Base-by-base conservation (phyloP, 2,888 invertebrate genomes). In the Trimorus sp. region DNA sequence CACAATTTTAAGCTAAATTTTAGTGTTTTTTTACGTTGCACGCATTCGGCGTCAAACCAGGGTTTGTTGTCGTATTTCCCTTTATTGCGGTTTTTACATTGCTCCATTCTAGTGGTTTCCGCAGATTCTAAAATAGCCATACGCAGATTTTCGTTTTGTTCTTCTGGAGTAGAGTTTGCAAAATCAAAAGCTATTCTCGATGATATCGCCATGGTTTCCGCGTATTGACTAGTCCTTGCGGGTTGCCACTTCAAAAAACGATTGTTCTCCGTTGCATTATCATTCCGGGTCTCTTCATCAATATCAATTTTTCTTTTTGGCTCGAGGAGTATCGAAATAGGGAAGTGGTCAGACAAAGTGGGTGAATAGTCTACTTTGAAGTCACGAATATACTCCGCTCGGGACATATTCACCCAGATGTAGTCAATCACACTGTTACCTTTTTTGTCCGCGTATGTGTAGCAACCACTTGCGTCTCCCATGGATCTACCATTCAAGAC, bases 381-480 rank as follows among this genome's bases (percentile, higher is more conserved):
- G 9, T 68, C 58, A 15, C 7, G 6, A 0, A 68, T 36, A 11
- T 16, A 56, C 8, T 68, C 68, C 26, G 14, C 45, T 40, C 54
- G 48, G 9, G 69, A 58, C 14, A 69, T 14, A 38, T 37, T 59
- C 11, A 69, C 38, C 69, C 69, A 69, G 0, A 69, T 36, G 0
- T 69, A 56, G 8, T 69, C 69, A 5, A 59, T 69, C 1, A 59
- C 59, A 26, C 69, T 69, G 12, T 59, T 59, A 14, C 69, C 69
- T 8, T 45, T 56, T 0, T 15, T 26, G 7, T 38, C 38, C 1
- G 49, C 26, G 14, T 15, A 49, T 5, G 59, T 45, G 36, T 49
- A 58, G 5, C 48, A 12, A 12, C 69, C 69, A 6, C 38, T 7
- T 1, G 38, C 6, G 14, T 69, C 59, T 9, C 38, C 48, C 3